Evolutionary conservation across 2,797 vertebrate genomes (phyloP).

Genomic region (Paedocypris micromegethes): DNA sequence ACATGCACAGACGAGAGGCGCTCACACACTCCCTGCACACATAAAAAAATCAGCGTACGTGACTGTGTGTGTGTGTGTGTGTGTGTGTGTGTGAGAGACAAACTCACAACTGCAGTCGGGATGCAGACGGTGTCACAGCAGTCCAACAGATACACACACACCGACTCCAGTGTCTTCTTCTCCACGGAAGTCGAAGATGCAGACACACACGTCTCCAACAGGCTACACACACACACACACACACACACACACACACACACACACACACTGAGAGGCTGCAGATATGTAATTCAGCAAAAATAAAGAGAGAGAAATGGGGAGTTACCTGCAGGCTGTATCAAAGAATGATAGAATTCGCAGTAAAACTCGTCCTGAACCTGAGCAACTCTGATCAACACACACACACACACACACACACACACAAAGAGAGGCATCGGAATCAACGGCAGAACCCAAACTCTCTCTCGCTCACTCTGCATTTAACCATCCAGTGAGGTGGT

Average conservation of each 20-base stretch:
- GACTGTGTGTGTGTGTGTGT: constrained; percentile 14
- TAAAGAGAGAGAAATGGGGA: background rate
- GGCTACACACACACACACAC: constrained; percentile 61
- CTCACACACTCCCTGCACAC: constrained; percentile 73
- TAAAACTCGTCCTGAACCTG: constrained; percentile 64
- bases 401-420: constrained; percentile 38
- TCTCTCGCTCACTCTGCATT: too few relatives aligned
- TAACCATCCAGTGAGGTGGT: too few relatives aligned
- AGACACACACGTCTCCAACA: constrained; percentile 78
- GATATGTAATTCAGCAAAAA: background rate
- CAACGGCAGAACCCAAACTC: too few relatives aligned
- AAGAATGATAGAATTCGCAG: constrained; percentile 76
- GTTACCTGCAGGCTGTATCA: constrained; percentile 86
- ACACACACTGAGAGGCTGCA: constrained; percentile 10
- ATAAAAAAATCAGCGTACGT: constrained; percentile 27
- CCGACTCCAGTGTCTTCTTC: constrained; percentile 71
- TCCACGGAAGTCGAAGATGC: constrained; percentile 57
- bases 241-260: constrained; percentile 60
- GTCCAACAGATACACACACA: constrained; percentile 80
- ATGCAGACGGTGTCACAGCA: constrained; percentile 85
- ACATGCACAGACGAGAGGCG: constrained; percentile 60
- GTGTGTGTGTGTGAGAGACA: constrained; percentile 34
- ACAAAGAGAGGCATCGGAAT: too few relatives aligned
- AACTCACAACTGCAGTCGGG: constrained; percentile 79
- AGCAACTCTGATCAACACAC: constrained; percentile 50